Evolutionary conservation across 2,888 invertebrate species (phyloP).

Genomic region (Conomelus anceps): DNA sequence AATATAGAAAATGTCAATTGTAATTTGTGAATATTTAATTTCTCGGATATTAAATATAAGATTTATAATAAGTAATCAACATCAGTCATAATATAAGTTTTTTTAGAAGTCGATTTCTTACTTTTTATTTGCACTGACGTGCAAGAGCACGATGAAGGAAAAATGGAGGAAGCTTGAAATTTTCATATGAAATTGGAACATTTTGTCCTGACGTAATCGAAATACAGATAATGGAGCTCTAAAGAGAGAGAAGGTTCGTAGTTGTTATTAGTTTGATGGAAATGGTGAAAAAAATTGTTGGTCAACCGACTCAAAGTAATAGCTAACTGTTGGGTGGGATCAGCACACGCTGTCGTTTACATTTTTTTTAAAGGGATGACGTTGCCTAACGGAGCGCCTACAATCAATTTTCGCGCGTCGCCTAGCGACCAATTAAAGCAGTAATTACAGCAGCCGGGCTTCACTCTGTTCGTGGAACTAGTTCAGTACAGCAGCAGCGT

Average conservation of each 20-base stretch:
- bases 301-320: background rate
- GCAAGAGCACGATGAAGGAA: too few relatives aligned
- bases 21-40: too few relatives aligned
- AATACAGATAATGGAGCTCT: background rate
- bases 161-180: background rate
- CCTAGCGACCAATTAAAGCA: background rate
- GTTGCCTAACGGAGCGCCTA: background rate
- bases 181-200: background rate
- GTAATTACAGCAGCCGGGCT: background rate
- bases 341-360: background rate
- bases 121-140: too few relatives aligned
- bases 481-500: background rate
- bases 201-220: background rate
- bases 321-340: background rate
- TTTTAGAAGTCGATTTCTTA: too few relatives aligned
- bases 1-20: too few relatives aligned
- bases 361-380: background rate
- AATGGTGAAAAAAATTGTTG: background rate
- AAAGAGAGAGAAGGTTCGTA: background rate
- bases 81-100: too few relatives aligned
- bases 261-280: background rate
- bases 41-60: too few relatives aligned
- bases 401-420: background rate
- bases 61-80: too few relatives aligned
- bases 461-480: background rate